Evolutionary conservation across 64 coral and sea anemone genomes (phyloP).

Genomic region (Pachyseris speciosa): DNA sequence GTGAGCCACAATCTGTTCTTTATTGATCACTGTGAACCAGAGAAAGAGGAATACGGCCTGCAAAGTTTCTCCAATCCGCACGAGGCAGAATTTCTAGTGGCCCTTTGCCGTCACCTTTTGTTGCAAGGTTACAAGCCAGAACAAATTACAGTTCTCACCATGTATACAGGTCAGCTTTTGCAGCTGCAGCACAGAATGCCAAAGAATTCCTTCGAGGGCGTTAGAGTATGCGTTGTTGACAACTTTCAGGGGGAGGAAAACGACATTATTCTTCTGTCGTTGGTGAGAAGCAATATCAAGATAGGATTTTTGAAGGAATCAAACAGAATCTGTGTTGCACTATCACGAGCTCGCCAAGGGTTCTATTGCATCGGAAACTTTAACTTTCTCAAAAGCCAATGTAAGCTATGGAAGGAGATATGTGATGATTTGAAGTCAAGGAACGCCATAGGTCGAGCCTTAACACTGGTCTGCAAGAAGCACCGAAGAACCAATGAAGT

Average conservation of each 20-base stretch:
- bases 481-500: no score
- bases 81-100: constrained; percentile 76
- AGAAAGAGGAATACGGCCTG: constrained; percentile 37
- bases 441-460: neutral
- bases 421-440: constrained; percentile 26
- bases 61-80: constrained; percentile 82
- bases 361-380: constrained; percentile 64
- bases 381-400: constrained; percentile 10
- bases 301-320: constrained; percentile 73
- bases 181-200: constrained; percentile 81
- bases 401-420: constrained; percentile 64
- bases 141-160: constrained; percentile 86
- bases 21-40: constrained; percentile 64
- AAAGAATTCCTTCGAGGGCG: constrained; percentile 46
- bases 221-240: constrained; percentile 75
- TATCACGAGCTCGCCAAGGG: constrained; percentile 54
- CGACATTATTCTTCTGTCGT: constrained; percentile 79
- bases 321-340: constrained; percentile 59
- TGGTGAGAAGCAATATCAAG: constrained; percentile 74
- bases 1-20: constrained; percentile 81
- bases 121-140: constrained; percentile 70
- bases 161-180: constrained; percentile 85
- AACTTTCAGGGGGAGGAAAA: constrained; percentile 93
- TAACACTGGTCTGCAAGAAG: constrained; percentile 41
- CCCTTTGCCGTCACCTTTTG: constrained; percentile 76